phyloP scores from a whole-genome alignment of 2,888 invertebrate species.

The Embidobia sp. region DNA sequence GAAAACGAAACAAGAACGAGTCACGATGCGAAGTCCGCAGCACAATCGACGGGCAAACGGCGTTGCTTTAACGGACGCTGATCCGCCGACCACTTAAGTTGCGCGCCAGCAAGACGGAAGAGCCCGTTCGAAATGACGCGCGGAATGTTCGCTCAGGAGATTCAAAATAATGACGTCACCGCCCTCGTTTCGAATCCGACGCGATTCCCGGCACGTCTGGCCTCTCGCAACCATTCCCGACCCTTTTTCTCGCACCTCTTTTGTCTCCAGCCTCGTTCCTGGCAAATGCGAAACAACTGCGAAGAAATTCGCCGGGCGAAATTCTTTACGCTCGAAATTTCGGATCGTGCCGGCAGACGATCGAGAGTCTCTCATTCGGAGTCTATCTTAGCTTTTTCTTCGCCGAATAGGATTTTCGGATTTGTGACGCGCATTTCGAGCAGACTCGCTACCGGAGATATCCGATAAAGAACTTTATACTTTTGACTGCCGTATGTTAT shows the following conservation, averaged over 20 bases:
- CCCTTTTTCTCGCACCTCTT: conserved; percentile 55
- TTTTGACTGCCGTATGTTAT: conserved; percentile 55
- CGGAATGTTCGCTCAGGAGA: conserved; percentile 62
- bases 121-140: conserved; percentile 66
- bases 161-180: conserved; percentile 72
- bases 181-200: conserved; percentile 65
- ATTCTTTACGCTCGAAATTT: conserved; percentile 59
- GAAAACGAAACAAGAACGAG: conserved; percentile 24
- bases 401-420: conserved; percentile 60
- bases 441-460: conserved; percentile 53
- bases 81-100: conserved; percentile 58
- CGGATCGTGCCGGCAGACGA: conserved; percentile 38
- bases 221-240: conserved; percentile 51
- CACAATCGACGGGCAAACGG: no score
- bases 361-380: conserved; percentile 35
- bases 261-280: conserved; percentile 46
- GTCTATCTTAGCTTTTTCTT: conserved; percentile 51
- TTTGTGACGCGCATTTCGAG: conserved; percentile 60
- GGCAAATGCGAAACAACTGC: conserved; percentile 64
- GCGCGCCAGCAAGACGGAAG: conserved; percentile 58
- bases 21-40: conserved; percentile 2
- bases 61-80: conserved; percentile 20
- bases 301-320: conserved; percentile 56
- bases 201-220: conserved; percentile 61
- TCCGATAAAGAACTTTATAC: conserved; percentile 63